Evolutionary conservation across 1,140 invertebrate genomes (phyloP).

Genomic region (Dendroctonus valens): DNA sequence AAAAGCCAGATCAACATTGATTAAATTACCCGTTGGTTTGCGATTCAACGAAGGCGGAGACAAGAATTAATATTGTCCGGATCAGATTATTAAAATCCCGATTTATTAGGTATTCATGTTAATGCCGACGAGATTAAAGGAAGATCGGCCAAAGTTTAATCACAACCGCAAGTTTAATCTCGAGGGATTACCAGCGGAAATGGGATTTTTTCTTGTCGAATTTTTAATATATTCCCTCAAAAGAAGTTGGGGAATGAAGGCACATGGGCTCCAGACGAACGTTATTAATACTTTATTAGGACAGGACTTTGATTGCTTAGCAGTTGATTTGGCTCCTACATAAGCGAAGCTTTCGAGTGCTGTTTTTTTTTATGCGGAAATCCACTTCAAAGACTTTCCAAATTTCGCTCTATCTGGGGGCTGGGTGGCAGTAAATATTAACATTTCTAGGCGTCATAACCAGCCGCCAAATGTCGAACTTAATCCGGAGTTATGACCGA

Average conservation of each 20-base stretch:
- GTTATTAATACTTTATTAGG: slow-evolving; percentile 27
- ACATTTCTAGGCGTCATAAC: slow-evolving; percentile 48
- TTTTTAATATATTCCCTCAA: slow-evolving; percentile 22
- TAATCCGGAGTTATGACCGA: slow-evolving; percentile 46
- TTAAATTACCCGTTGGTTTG: too few species aligned
- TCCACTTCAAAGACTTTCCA: neutral
- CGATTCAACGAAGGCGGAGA: too few species aligned
- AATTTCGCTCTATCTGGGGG: too few species aligned
- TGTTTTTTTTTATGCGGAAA: neutral
- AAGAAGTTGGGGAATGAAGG: slow-evolving; percentile 5
- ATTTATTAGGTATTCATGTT: slow-evolving; percentile 29
- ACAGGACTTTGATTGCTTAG: slow-evolving; percentile 15
- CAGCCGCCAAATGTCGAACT: slow-evolving; percentile 45
- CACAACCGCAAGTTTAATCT: slow-evolving; percentile 25
- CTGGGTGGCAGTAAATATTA: slow-evolving; percentile 43
- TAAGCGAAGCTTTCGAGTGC: neutral
- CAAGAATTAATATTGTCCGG: slow-evolving; percentile 22
- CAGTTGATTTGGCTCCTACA: slow-evolving; percentile 5
- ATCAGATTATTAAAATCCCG: slow-evolving; percentile 12
- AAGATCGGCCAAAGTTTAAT: slow-evolving; percentile 26
- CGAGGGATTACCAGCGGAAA: slow-evolving; percentile 18
- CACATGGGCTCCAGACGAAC: neutral
- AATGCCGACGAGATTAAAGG: slow-evolving; percentile 23
- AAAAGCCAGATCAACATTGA: too few species aligned
- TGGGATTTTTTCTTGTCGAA: slow-evolving; percentile 21